A percentile compares a stretch with the other conserved stretches of the same genome.
Evolutionary conservation across 2,113 vertebrate species (phyloP).

Genomic region (Periophthalmodon schlosseri): DNA sequence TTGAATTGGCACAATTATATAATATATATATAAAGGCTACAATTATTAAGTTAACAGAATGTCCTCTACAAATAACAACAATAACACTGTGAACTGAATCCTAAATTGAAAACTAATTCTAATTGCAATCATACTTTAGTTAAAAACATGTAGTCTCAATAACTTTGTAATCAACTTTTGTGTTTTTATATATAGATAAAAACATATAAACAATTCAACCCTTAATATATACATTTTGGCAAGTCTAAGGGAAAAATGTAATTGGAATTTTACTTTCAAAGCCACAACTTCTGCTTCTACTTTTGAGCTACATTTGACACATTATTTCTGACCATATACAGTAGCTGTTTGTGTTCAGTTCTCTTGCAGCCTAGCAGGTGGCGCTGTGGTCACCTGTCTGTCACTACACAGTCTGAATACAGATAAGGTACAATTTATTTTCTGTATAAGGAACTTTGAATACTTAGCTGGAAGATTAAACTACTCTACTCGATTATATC

Average conservation of each 20-base stretch:
- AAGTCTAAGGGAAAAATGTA: not conserved
- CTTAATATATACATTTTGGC: not conserved
- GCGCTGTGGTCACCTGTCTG: not conserved
- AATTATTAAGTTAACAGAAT: too few species aligned
- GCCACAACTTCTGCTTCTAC: not conserved
- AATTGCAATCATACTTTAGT: too few species aligned
- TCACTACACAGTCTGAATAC: conserved; percentile 7
- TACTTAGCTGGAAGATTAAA: not conserved
- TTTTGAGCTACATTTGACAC: not conserved
- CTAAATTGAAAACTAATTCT: too few species aligned
- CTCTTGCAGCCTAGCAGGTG: conserved; percentile 8
- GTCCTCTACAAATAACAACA: too few species aligned
- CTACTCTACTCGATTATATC: not conserved
- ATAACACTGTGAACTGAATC: too few species aligned
- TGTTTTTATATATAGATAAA: not conserved
- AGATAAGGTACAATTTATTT: not conserved
- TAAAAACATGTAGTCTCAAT: not conserved
- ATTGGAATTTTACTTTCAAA: not conserved
- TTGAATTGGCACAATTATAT: too few species aligned
- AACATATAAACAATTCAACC: not conserved
- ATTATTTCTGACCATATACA: not conserved
- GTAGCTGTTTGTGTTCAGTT: not conserved
- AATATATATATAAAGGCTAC: too few species aligned
- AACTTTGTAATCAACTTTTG: not conserved
- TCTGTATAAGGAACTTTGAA: not conserved